phyloP scores from a whole-genome alignment of 2,888 invertebrate genomes.

The Aspidiotus rigidus region DNA sequence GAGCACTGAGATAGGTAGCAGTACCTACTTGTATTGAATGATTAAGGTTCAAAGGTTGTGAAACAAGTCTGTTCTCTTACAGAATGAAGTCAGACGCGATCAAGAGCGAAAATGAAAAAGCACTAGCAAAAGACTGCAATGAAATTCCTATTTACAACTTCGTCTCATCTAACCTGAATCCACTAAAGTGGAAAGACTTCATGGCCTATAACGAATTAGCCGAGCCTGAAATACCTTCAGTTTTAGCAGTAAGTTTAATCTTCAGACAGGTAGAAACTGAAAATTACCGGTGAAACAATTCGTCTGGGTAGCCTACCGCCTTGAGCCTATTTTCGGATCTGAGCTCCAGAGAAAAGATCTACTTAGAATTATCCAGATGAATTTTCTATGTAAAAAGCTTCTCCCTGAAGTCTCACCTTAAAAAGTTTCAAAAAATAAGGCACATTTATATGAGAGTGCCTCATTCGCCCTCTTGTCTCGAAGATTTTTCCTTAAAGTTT shows the following conservation, averaged over 20 bases:
- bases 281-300: too few species aligned
- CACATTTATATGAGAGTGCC: too few species aligned
- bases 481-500: too few species aligned
- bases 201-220: conserved; percentile 47
- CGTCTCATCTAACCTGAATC: conserved; percentile 70
- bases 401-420: too few species aligned
- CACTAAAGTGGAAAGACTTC: conserved; percentile 70
- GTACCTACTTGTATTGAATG: background rate
- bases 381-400: too few species aligned
- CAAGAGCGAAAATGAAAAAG: conserved; percentile 15
- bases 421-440: too few species aligned
- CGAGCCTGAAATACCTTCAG: conserved; percentile 41
- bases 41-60: background rate
- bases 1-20: background rate
- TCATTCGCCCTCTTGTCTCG: too few species aligned
- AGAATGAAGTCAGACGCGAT: conserved; percentile 13
- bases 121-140: conserved; percentile 17
- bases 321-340: too few species aligned
- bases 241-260: conserved; percentile 30
- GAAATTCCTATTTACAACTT: conserved; percentile 60
- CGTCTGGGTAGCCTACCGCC: too few species aligned
- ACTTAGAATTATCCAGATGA: too few species aligned
- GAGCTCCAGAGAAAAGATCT: too few species aligned
- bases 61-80: background rate
- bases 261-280: too few species aligned